Conservation (phyloP, 2,797 vertebrate species). For the Sus cebifrons region DNA sequence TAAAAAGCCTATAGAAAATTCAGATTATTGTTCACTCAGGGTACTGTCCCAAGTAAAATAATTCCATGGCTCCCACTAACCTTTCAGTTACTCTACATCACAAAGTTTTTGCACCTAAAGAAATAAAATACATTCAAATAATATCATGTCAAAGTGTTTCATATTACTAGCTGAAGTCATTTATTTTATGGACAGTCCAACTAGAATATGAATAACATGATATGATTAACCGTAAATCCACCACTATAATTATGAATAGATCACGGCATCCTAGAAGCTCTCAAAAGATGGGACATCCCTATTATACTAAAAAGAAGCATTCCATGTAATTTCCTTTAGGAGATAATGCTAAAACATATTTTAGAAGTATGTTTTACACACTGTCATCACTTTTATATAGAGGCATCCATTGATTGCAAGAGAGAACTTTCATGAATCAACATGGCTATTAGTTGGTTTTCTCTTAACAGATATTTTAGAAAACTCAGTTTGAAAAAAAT, state of each 20-base stretch:
- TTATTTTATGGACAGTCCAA: constrained; percentile 60
- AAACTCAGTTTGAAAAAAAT: constrained; percentile 77
- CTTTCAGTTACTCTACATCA: constrained; percentile 2
- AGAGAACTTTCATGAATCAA: constrained; percentile 73
- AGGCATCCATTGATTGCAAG: constrained; percentile 39
- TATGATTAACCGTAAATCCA: constrained; percentile 58
- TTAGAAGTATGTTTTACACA: constrained; percentile 61
- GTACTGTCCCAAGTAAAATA: constrained; percentile 24
- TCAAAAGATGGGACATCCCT: constrained; percentile 43
- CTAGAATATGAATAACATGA: constrained; percentile 42
- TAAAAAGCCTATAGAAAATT: constrained; percentile 52
- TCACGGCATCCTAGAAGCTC: constrained; percentile 2
- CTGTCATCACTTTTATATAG: constrained; percentile 59
- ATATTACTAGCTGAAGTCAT: constrained; percentile 31
- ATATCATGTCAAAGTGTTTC: constrained; percentile 21
- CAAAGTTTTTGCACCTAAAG: constrained; percentile 10
- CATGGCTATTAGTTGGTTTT: constrained; percentile 63
- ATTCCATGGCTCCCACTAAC: background rate
- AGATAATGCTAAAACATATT: constrained; percentile 50
- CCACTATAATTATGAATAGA: constrained; percentile 67
- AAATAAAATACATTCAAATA: constrained; percentile 49
- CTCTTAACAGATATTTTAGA: constrained; percentile 75
- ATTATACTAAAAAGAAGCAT: constrained; percentile 66
- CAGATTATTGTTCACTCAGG: constrained; percentile 11
- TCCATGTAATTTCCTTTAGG: background rate